Base-by-base conservation (phyloP, 2,797 vertebrate species). In the Cephalopachus bancanus region DNA sequence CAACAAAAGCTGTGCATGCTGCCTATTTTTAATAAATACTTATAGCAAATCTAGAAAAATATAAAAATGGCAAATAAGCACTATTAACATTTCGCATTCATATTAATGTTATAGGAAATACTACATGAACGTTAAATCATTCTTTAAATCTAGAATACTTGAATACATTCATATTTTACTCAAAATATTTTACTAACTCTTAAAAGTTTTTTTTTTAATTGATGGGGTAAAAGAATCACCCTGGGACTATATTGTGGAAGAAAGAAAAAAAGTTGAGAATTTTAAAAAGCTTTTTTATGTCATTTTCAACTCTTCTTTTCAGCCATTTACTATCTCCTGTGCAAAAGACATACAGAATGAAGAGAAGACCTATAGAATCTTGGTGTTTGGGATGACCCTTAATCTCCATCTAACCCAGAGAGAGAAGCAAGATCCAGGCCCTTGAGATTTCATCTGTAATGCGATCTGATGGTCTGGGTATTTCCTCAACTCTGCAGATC, bases 81-180 rank as follows among this genome's bases (percentile, higher is more conserved):
- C 11, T 69, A n/a, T n/a, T 57, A 79, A 51, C 7, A 83, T 59
- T 95, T 94, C 79, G 75, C 57, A 55, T 89, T 97, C 91, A 84
- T 91, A 93, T 75, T 97, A 93, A 19, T 0, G 0, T 95, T 95
- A 95, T 95, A 97, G 94, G 89, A 97, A 97, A 97, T 64, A 65
- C 53, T 55, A 94, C 81, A 78, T 92, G 53, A 49, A 67, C 59
- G 37, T 94, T 95, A 97, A 79, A 95, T 92, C 62, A 92, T 37
- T 69, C 37, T 15, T 71, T 69, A 95, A 95, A 94, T 91, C 80
- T 92, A 17, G 28, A 6, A 14, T 3, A 3, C 37, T 93, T 96
- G 95, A 93, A 64, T 55, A 72, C 14, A 69, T 94, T 91, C 20
- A 74, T 85, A 65, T 96, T 97, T 79, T 83, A 75, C 74, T 94